phyloP scores from a whole-genome alignment of 2,113 vertebrate species.

The Neopipo cinnamomea region DNA sequence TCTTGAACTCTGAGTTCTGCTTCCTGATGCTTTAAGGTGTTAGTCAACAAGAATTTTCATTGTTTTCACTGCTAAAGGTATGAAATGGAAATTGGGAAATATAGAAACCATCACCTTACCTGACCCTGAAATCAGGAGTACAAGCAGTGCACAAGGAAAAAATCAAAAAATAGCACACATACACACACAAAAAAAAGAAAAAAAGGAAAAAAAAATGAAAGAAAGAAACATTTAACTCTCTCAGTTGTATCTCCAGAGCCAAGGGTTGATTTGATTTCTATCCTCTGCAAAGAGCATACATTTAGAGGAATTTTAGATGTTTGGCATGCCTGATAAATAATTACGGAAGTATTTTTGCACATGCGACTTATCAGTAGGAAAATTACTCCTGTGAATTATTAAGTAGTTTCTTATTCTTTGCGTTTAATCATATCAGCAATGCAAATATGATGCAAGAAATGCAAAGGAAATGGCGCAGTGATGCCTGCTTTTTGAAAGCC shows the following conservation, averaged over 20 bases:
- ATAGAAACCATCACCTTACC: background rate
- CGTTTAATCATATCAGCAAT: slow-evolving; percentile 1
- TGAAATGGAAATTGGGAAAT: background rate
- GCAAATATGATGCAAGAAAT: background rate
- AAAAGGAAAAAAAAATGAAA: fast-evolving
- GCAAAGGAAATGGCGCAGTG: background rate
- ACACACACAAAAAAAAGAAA: background rate
- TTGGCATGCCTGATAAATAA: background rate
- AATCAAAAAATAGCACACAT: background rate
- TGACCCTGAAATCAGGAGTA: background rate
- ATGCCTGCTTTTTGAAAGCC: background rate
- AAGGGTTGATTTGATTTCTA: background rate
- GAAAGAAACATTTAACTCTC: background rate
- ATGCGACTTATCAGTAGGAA: background rate
- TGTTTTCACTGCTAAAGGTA: background rate
- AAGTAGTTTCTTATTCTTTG: background rate
- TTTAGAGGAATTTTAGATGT: background rate
- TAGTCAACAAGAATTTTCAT: background rate
- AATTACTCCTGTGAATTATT: background rate
- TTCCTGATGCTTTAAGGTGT: background rate
- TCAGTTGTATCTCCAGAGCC: background rate
- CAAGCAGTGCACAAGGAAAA: background rate
- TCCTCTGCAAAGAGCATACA: background rate
- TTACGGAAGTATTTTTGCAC: background rate
- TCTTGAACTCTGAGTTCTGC: background rate